Base-by-base conservation (phyloP, 2,113 vertebrate genomes). In the Parus major region DNA sequence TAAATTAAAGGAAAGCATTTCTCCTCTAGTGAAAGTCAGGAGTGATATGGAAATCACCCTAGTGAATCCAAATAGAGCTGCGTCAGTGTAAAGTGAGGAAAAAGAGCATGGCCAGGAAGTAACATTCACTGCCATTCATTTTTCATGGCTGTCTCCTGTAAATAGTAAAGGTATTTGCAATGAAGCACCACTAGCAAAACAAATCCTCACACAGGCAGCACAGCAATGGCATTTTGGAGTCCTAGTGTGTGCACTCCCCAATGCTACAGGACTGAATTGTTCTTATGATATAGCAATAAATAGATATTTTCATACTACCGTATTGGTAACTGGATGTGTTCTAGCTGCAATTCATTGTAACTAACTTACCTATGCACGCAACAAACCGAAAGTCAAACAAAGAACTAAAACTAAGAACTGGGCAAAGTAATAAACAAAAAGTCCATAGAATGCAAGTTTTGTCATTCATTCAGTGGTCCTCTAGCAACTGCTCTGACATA, bases 371-470 rank as follows among this genome's bases (percentile, higher is more conserved):
- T 61, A 36, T 4, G 27, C 42, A 88, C 41, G 46, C 24, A 59
- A 42, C 49, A 88, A 93, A 88, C 14, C 0, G 0, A 42, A 80
- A 84, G 36, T 29, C 52, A 75, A 71, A 91, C 3, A 9, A 70
- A 77, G 24, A 87, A 79, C 57, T 55, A 33, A 59, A 82, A 66
- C 68, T 64, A 94, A 60, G 52, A 77, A 83, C 12, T 1, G 1
- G 23, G 12, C 9, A 81, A 57, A 90, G 20, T 23, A 75, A 66
- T 29, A 69, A 61, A 70, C 13, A 72, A 72, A 68, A 82, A 65
- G 31, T 2, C 5, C 0, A 0, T 0, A 66, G 50, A 80, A 91
- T 12, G 21, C 8, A 53, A 82, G 19, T 27, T 64, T 25, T n/a
- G 14, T 19, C 75, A 84, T 65, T 84, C 53, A 33, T 69, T 61